Conservation (phyloP, 2,888 invertebrate genomes). For the Cordilura impudica region DNA sequence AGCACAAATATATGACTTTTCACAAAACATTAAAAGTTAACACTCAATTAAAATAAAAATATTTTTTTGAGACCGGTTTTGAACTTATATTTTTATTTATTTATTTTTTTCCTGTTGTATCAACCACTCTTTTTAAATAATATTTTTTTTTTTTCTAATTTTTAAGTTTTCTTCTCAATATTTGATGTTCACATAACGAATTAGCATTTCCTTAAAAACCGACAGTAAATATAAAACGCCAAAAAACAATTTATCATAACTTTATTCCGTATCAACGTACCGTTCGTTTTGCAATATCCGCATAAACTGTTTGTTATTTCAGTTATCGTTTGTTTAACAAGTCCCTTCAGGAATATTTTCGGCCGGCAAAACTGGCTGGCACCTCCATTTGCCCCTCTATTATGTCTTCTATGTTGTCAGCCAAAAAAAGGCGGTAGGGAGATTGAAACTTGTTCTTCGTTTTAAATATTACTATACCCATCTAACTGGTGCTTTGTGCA, state of each 20-base stretch:
- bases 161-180: neutral
- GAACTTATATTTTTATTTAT: no score
- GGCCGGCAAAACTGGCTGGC: conserved; percentile 46
- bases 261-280: conserved; percentile 67
- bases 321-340: conserved; percentile 59
- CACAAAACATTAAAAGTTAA: neutral
- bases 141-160: neutral
- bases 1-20: neutral
- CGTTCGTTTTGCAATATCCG: conserved; percentile 72
- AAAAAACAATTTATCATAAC: conserved; percentile 7
- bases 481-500: no score
- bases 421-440: conserved; percentile 44
- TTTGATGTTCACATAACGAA: no score
- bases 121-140: neutral
- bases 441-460: conserved; percentile 54
- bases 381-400: conserved; percentile 40
- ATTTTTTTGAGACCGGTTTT: no score
- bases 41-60: no score
- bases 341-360: conserved; percentile 46
- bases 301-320: conserved; percentile 72
- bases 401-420: neutral
- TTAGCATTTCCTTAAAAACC: neutral
- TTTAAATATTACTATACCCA: conserved; percentile 13
- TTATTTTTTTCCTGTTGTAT: no score
- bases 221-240: neutral